Evolutionary conservation across 2,797 vertebrate species (phyloP), one percentile per base, ranked within the genome.

Genomic region (Pogonophryne albipinna): DNA sequence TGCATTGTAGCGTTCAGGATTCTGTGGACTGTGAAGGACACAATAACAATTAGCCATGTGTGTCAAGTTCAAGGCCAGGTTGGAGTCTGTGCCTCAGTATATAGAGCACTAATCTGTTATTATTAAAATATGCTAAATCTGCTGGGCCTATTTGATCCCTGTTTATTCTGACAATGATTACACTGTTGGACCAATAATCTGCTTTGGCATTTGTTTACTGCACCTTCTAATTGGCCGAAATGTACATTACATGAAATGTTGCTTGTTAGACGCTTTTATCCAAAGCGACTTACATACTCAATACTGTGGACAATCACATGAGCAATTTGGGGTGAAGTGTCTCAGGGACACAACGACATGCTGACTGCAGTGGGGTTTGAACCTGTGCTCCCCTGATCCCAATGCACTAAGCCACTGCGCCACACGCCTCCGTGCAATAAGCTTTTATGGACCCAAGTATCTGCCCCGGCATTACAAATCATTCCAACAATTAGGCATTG

Each of bases 11-110:
- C 14, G 1, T 38, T 23, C 16, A 34, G 60, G 3, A 16, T 57
- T 31, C 50, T 53, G 62, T 61, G 15, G 55, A 42, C 31, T 55
- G 38, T 71, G 73, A 73, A 52, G 38, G 27, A 56, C 20, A 4
- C 10, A 41, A 15, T 45, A 45, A 41, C 57, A 13, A 34, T 64
- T 19, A 34, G 27, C 13, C 16, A 8, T 11, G 41, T 67, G 31
- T 66, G 42, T 62, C 4, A 31, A 13, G 10, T 46, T 46, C 10
- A 23, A n/a, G 17, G 11, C 17, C 55, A 8, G 11, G 15, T 42
- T 10, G 62, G 27, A 23, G 15, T 31, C 6, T n/a, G 34, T 57
- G 20, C 1, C 27, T 3, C 27, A 17, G n/a, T 49, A 17, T 41
- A 10, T 57, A 4, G 27, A 34, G 38, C 27, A n/a, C 34, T 45